phyloP scores from a whole-genome alignment of 2,113 vertebrate genomes.

The Leptocoma aspasia region DNA sequence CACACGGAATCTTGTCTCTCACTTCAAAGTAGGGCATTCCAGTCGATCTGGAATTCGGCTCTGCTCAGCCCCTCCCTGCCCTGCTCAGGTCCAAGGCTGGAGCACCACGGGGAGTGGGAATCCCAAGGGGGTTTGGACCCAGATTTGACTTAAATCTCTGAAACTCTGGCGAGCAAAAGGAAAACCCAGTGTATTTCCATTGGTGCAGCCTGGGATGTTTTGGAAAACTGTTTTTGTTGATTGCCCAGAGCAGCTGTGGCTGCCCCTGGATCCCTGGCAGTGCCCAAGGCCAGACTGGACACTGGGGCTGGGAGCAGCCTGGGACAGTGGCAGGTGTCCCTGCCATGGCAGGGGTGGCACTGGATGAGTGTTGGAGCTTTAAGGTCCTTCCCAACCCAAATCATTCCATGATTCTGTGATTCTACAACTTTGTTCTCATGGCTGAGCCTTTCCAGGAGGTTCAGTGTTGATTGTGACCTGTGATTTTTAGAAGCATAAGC shows the following conservation, averaged over 20 bases:
- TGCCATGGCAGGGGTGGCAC: not conserved
- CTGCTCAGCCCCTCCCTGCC: not conserved
- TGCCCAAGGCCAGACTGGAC: not conserved
- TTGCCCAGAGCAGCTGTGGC: not conserved
- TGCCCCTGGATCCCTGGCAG: not conserved
- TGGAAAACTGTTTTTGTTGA: not conserved
- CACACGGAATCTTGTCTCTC: not conserved
- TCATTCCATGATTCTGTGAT: not conserved
- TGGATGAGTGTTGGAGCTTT: not conserved
- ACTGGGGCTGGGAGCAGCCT: not conserved
- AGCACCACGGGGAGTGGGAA: rapidly evolving
- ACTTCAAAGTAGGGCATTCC: not conserved
- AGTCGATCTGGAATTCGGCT: not conserved
- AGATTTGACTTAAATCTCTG: not conserved
- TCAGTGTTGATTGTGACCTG: rapidly evolving
- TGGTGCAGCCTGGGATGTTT: not conserved
- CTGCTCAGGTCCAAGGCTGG: not conserved
- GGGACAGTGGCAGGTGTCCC: not conserved
- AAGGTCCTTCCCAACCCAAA: rapidly evolving
- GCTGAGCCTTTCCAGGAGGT: not conserved
- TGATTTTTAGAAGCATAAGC: not conserved
- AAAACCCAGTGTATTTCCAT: not conserved
- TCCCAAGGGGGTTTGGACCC: not conserved
- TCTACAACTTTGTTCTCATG: not conserved
- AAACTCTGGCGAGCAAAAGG: not conserved